Evolutionary conservation across 2,797 vertebrate species (phyloP).

Genomic region (Spondyliosoma cantharus): DNA sequence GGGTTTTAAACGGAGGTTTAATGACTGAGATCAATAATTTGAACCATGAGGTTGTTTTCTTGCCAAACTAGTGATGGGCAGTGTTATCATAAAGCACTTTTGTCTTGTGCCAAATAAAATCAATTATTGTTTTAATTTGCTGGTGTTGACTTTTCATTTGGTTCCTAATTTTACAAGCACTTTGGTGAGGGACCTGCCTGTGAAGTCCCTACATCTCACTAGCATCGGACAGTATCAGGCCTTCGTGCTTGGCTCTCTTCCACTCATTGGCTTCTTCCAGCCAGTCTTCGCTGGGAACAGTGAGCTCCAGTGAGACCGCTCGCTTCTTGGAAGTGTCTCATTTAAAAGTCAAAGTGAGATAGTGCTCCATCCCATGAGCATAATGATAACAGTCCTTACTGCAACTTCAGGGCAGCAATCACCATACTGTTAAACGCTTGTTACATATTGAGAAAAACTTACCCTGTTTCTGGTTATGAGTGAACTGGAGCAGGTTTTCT

Average conservation of each 20-base stretch:
- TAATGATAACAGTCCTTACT: not conserved
- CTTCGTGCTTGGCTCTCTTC: not conserved
- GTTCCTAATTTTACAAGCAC: not conserved
- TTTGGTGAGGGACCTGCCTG: not conserved
- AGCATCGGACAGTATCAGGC: not conserved
- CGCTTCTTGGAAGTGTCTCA: not conserved
- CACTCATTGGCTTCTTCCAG: constrained; percentile 3
- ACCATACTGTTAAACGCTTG: not conserved
- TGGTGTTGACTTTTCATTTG: constrained; percentile 41
- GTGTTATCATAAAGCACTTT: constrained; percentile 85
- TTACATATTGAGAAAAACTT: not conserved
- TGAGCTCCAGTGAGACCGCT: not conserved
- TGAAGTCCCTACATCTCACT: not conserved
- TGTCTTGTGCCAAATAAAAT: constrained; percentile 86
- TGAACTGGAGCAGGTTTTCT: not conserved
- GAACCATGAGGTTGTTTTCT: constrained; percentile 66
- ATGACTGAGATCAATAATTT: constrained; percentile 52
- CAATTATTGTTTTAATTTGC: constrained; percentile 64
- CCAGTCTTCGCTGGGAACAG: not conserved
- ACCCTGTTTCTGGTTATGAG: too few species aligned
- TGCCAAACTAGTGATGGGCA: constrained; percentile 72
- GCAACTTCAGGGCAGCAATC: not conserved
- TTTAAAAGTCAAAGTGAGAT: not conserved
- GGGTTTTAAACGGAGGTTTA: constrained; percentile 33
- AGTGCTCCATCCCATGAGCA: not conserved